A percentile compares a stretch with the other conserved stretches of the same genome.
These are phyloP conservation scores for Dasyornis broadbenti DNA, from an alignment of 2,113 vertebrate species.

Conservation along the genomic window DNA sequence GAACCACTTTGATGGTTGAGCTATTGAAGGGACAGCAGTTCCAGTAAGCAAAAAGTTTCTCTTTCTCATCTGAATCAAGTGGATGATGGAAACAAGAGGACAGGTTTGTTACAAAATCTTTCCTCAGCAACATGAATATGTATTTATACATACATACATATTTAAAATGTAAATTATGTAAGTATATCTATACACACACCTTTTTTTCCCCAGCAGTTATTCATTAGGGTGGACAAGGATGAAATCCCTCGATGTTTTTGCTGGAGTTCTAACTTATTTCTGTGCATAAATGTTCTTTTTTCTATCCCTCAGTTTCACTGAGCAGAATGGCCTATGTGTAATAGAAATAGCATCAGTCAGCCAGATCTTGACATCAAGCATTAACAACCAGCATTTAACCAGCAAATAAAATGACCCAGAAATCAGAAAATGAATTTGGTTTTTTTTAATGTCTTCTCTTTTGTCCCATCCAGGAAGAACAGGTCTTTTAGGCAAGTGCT, in stretches of 20 bases:
- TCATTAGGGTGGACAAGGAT: not conserved
- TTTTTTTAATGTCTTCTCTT: not conserved
- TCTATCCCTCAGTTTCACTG: not conserved
- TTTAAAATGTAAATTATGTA: not conserved
- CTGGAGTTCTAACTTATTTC: not conserved
- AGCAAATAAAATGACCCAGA: not conserved
- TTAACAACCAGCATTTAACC: not conserved
- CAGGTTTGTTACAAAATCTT: not conserved
- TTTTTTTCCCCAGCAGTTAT: not conserved
- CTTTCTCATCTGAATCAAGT: not conserved
- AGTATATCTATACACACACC: not conserved
- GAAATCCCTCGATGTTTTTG: not conserved
- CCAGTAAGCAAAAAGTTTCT: not conserved
- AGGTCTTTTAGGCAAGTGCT: not conserved
- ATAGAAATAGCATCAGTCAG: not conserved
- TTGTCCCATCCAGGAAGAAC: not conserved
- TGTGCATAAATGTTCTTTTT: not conserved
- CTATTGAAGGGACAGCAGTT: not conserved
- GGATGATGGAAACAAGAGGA: not conserved
- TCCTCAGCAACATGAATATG: not conserved
- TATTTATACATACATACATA: not conserved
- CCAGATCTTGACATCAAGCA: not conserved
- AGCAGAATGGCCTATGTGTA: not conserved
- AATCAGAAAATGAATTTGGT: not conserved
- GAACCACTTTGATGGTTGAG: not conserved